phyloP scores from a whole-genome alignment of 1,140 invertebrate genomes.

The Drosophila cardini region DNA sequence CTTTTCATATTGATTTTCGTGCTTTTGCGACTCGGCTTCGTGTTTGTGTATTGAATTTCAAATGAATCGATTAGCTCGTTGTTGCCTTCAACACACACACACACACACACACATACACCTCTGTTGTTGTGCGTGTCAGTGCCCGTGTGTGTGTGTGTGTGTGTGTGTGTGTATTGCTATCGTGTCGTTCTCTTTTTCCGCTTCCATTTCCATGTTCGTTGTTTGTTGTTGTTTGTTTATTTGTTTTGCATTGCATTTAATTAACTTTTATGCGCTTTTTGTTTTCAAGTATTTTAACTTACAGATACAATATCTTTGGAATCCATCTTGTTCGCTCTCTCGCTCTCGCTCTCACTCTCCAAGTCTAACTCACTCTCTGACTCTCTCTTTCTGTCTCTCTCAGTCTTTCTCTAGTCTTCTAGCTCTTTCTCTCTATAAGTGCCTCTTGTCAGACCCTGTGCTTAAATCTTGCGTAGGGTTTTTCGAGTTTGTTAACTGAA shows the following conservation, averaged over 20 bases:
- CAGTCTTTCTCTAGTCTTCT: not conserved
- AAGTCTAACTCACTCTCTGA: constrained; percentile 1
- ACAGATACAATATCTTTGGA: constrained; percentile 51
- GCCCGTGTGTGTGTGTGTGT: constrained; percentile 6
- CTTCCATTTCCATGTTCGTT: constrained; percentile 36
- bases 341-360: constrained; percentile 23
- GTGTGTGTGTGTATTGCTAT: constrained; percentile 42
- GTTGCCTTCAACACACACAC: constrained; percentile 50
- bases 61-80: constrained; percentile 75
- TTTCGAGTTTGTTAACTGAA: no score
- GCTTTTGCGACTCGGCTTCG: constrained; percentile 23
- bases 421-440: not conserved
- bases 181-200: constrained; percentile 55
- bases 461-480: no score
- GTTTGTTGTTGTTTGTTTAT: constrained; percentile 26
- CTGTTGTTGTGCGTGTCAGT: constrained; percentile 54
- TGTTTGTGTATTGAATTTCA: constrained; percentile 80
- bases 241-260: constrained; percentile 74
- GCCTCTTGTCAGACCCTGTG: no score
- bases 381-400: constrained; percentile 1
- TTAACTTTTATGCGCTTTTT: constrained; percentile 79
- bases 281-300: constrained; percentile 49
- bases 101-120: not conserved
- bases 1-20: constrained; percentile 80
- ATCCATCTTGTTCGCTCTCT: not conserved